Evolutionary conservation across 2,888 invertebrate genomes (phyloP), one percentile per base, ranked within the genome.

Genomic region (Phrixothrix hirtus): DNA sequence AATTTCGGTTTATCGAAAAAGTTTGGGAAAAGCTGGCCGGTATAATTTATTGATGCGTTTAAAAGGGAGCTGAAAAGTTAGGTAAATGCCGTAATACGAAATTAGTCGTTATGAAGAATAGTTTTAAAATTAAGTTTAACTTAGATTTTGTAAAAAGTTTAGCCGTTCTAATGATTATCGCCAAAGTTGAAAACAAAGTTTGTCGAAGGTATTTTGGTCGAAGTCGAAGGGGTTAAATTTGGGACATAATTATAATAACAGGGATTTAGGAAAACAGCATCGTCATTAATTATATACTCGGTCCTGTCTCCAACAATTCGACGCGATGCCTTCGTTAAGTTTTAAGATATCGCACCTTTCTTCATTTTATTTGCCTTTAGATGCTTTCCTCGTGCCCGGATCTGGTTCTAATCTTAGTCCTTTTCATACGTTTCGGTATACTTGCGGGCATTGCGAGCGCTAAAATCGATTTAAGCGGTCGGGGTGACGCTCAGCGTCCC

Each of bases 391-490:
- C 27, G 43, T 42, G 45, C 45, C 45, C 32, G 37, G 47, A 48
- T 53, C 48, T 43, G 39, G 27, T 31, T 38, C 39, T 49, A 49
- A 55, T 50, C 49, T 45, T 45, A 51, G 48, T 45, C 49, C 38
- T 49, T 55, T 53, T 55, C 47, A 35, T 51, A 47, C 50, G 55
- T 51, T 55, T 51, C 48, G 44, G 51, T 45, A 53, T 56, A 57
- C 63, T 63, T 60, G 61, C 60, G 60, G 60, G 57, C 58, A 59
- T 56, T 53, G 61, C 55, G 55, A 55, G 61, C 58, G 57, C 60
- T 59, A 59, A 63, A 66, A 68, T 68, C 59, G 64, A 61, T 62
- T 63, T 62, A 59, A 62, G 62, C 63, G 55, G 63, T 60, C 55
- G 64, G 53, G 49, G 42, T 53, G 58, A 57, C 57, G 54, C 51